Evolutionary conservation across 1,140 invertebrate species (phyloP).

Genomic region (Cherax quadricarinatus): DNA sequence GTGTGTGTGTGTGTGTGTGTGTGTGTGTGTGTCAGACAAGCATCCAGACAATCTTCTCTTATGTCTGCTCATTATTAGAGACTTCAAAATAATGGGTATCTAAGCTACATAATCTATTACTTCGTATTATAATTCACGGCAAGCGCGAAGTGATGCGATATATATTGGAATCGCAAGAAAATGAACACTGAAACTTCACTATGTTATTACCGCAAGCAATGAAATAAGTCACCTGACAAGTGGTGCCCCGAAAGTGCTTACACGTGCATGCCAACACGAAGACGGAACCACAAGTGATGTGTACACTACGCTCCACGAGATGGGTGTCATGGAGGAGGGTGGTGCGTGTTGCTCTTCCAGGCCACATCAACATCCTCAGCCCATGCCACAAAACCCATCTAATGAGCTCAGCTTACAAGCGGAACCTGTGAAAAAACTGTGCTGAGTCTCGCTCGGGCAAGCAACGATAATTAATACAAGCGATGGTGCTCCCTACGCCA

Average conservation of each 20-base stretch:
- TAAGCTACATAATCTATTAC: no score
- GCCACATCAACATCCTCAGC: constrained; percentile 6
- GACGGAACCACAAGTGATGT: background rate
- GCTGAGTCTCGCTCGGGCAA: background rate
- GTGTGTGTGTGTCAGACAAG: no score
- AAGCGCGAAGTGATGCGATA: no score
- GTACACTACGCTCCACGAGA: background rate
- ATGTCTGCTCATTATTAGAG: no score
- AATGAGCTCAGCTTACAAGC: constrained; percentile 1
- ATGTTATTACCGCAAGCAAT: no score
- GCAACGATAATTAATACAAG: constrained; percentile 10
- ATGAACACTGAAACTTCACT: no score
- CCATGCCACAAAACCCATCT: background rate
- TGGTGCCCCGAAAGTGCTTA: background rate
- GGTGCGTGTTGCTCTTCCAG: background rate
- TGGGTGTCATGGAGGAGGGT: background rate
- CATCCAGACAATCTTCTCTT: no score
- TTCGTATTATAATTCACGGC: no score
- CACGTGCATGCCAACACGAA: no score
- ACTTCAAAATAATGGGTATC: no score
- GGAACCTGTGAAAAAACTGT: constrained; percentile 1
- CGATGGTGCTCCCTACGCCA: background rate
- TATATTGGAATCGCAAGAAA: no score
- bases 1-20: no score
- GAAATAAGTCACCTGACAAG: background rate